Base-by-base conservation (phyloP, 23 tunicate genomes). In the Ciona savignyi region DNA sequence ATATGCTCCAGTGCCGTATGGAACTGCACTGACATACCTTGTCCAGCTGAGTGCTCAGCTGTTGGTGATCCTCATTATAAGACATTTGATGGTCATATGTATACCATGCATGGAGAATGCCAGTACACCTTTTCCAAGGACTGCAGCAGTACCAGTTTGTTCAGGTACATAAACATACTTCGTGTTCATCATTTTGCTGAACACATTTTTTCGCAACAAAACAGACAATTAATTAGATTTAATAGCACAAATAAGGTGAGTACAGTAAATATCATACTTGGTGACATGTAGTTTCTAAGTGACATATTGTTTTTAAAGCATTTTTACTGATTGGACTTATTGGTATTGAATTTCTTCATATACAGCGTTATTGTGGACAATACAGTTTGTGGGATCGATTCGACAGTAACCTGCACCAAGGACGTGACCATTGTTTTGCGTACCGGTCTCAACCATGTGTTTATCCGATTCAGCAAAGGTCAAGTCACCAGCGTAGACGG, bases 51-150 rank as follows among this genome's bases (percentile, higher is more conserved):
- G 34, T 83, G 89, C 33, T 83, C 89, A 23, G 83, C 67, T n/a
- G 60, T 35, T 4, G 89, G 89, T 25, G 78, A 83, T 63, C 81
- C 89, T 29, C 89, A 83, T 4, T 70, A 71, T 73, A 35, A 78
- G 32, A 83, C 89, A 1, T 83, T 83, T 27, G 89, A 83, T 32
- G 72, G 67, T 6, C 76, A 64, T 6, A 19, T 35, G 0, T 83
- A 42, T 32, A 72, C 61, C 20, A 60, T 83, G 66, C 72, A 83
- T 27, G 89, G 89, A 4, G 89, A 83, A 27, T 83, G 89, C 73
- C 77, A 70, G 29, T 83, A 68, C 81, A 77, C 77, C 3, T 78
- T 83, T 25, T 77, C 48, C 30, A 83, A 78, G 48, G 89, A 83
- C 71, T 83, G 89, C 64, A 83, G 48, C 63, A 78, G 51, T 23